A percentile compares a stretch with the other conserved stretches of the same genome.
Conservation (phyloP, 2,113 vertebrate genomes). For the Aegithalos caudatus region DNA sequence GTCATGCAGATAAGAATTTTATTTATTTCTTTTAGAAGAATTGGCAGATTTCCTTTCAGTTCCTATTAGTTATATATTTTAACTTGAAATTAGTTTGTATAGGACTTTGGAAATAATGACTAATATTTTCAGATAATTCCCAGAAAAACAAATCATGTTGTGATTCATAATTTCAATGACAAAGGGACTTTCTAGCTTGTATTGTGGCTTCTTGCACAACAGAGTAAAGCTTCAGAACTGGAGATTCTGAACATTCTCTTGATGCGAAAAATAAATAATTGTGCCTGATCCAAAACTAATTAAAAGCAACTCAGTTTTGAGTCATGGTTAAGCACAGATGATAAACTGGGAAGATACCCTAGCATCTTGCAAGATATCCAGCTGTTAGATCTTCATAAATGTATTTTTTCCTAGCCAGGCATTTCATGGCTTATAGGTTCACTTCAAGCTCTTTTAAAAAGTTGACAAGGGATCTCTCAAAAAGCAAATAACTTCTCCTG, state of each 20-base stretch:
- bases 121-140: neutral
- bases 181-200: neutral
- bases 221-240: neutral
- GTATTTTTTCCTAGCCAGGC: neutral
- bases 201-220: neutral
- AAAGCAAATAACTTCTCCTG: neutral
- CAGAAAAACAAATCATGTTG: neutral
- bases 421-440: neutral
- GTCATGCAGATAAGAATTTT: neutral
- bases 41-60: neutral
- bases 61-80: neutral
- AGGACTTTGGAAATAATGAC: neutral
- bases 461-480: neutral
- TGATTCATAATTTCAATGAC: neutral
- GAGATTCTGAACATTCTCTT: neutral
- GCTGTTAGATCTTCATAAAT: neutral
- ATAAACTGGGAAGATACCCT: neutral
- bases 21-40: neutral
- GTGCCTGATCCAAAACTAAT: neutral
- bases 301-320: conserved; percentile 18
- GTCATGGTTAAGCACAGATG: neutral
- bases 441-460: neutral
- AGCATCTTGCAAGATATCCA: neutral
- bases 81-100: neutral
- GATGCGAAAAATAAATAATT: conserved; percentile 8